Base-by-base conservation (phyloP, 2,797 vertebrate genomes). In the Rhadinocentrus ornatus region DNA sequence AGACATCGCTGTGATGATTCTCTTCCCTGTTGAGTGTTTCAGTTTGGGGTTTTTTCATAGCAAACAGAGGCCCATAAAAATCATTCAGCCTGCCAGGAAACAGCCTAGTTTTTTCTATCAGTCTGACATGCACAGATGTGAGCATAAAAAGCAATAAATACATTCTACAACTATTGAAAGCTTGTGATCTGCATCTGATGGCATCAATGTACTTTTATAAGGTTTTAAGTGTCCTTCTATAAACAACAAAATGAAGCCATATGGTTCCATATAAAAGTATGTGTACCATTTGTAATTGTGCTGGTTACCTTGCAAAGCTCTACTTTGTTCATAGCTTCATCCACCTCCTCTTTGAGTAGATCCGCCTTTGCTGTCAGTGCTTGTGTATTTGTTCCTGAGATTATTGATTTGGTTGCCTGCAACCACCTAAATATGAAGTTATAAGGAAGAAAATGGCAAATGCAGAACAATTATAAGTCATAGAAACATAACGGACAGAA, bases 251-350 rank as follows among this genome's bases (percentile, higher is more conserved):
- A 65, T n/a, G 16, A 56, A 41, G 26, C 26, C 22, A 29, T 6
- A 41, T 18, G 56, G 52, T 11, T 3, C 48, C 5, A 41, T 3
- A 44, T 31, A 8, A 39, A 62, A 9, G 31, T 9, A 11, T 27
- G 18, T n/a, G 8, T 41, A 18, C 37, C 32, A 24, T 48, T 9
- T 27, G 24, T 6, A 44, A 3, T 34, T 10, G 29, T 15, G 27
- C 18, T 18, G 6, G 35, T 70, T 92, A 99, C 98, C 96, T 99
- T 99, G 95, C 98, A 99, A 54, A 96, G 95, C 72, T 99, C 98
- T 65, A 99, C 96, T 96, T 99, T 99, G 88, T 98, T 99, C 87
- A 95, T 96, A 82, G 98, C 96, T 92, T 99, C 98, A 66, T 99
- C 98, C 95, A 99, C 93, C 89, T 99, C 98, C 86, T 99, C 98